phyloP scores from a whole-genome alignment of 1,140 invertebrate species.

The Temnothorax nylanderi region DNA sequence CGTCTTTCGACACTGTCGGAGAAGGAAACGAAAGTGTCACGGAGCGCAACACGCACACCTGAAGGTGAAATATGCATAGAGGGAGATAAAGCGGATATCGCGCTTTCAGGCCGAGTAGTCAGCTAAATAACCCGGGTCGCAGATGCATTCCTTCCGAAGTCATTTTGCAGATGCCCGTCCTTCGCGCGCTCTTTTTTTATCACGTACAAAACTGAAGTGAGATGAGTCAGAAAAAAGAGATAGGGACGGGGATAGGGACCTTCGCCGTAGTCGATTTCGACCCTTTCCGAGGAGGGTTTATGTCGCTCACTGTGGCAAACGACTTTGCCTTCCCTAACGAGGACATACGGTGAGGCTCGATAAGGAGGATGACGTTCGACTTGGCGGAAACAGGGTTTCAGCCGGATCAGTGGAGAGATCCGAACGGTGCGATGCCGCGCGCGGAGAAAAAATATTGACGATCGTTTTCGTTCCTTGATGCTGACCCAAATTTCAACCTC shows the following conservation, averaged over 20 bases:
- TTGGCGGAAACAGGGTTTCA: slow-evolving; percentile 66
- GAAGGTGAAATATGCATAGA: neutral
- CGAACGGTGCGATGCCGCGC: slow-evolving; percentile 21
- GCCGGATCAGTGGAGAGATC: slow-evolving; percentile 41
- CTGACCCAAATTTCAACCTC: slow-evolving; percentile 73
- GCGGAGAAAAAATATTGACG: slow-evolving; percentile 69
- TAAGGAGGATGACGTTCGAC: slow-evolving; percentile 66
- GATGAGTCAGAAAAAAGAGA: slow-evolving; percentile 41
- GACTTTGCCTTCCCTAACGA: slow-evolving; percentile 63
- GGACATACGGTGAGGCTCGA: slow-evolving; percentile 42
- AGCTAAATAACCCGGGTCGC: slow-evolving; percentile 41
- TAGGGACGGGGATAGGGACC: slow-evolving; percentile 19
- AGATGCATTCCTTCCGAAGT: slow-evolving; percentile 37
- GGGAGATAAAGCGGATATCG: slow-evolving; percentile 47
- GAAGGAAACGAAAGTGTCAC: slow-evolving; percentile 40
- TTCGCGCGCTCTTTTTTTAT: slow-evolving; percentile 17
- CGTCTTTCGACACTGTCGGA: slow-evolving; percentile 9
- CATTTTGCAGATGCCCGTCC: slow-evolving; percentile 11
- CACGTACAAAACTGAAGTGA: slow-evolving; percentile 49
- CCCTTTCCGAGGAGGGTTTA: slow-evolving; percentile 31
- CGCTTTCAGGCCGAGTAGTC: slow-evolving; percentile 52
- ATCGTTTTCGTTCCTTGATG: slow-evolving; percentile 70
- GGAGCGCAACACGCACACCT: neutral
- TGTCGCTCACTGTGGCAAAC: slow-evolving; percentile 60
- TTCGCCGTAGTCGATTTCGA: slow-evolving; percentile 6